phyloP scores from a whole-genome alignment of 2,113 vertebrate species.

The Oryzias javanicus region DNA sequence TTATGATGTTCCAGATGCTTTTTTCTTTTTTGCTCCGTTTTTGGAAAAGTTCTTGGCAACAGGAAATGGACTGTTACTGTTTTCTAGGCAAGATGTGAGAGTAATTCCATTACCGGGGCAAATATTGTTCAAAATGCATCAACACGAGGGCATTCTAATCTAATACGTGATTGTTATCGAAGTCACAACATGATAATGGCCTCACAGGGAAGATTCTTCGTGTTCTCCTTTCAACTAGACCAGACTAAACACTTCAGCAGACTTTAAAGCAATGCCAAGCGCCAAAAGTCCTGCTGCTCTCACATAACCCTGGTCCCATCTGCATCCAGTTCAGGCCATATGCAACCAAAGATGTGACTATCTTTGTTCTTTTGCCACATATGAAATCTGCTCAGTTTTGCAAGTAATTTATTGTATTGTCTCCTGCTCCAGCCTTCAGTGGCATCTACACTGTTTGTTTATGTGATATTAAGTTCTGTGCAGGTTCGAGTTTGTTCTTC shows the following conservation, averaged over 20 bases:
- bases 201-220: slow-evolving; percentile 25
- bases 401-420: slow-evolving; percentile 7
- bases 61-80: slow-evolving; percentile 1
- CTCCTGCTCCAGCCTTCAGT: neutral
- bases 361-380: slow-evolving; percentile 71
- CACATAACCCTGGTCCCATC: slow-evolving; percentile 70
- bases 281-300: slow-evolving; percentile 47
- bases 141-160: slow-evolving; percentile 10
- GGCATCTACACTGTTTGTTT: slow-evolving; percentile 19
- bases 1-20: slow-evolving; percentile 6
- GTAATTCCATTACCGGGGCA: slow-evolving; percentile 22
- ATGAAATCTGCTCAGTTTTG: slow-evolving; percentile 23
- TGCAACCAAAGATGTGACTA: slow-evolving; percentile 79
- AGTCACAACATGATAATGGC: slow-evolving; percentile 16
- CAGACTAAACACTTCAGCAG: slow-evolving; percentile 22
- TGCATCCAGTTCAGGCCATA: slow-evolving; percentile 82
- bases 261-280: slow-evolving; percentile 67
- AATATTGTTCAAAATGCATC: slow-evolving; percentile 15
- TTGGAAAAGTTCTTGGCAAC: slow-evolving; percentile 1
- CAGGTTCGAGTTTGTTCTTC: too few relatives aligned
- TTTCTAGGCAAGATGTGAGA: slow-evolving; percentile 18
- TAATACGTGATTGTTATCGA: slow-evolving; percentile 31
- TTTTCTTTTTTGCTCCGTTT: slow-evolving; percentile 1
- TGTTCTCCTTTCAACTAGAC: slow-evolving; percentile 8
- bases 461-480: too few relatives aligned